Percentiles rank a stretch among this genome's conserved stretches.
phyloP scores from a whole-genome alignment of 2,888 invertebrate species.

The Pristionchus maxplancki region DNA sequence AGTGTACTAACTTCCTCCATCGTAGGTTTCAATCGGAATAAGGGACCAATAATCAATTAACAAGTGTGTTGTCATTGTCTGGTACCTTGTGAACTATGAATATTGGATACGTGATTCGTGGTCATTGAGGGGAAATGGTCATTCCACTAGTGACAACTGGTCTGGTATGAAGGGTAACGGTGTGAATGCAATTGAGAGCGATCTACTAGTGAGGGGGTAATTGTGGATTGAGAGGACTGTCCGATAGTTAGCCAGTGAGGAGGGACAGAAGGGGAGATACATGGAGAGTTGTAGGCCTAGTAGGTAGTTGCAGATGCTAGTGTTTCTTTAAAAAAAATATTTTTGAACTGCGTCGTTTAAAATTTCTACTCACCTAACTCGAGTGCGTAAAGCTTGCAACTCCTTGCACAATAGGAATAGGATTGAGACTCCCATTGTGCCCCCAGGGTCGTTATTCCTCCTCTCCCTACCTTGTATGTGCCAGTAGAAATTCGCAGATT shows the following conservation, averaged over 20 bases:
- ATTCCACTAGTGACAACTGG: constrained; percentile 12
- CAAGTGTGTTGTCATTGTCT: not conserved
- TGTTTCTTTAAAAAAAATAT: not conserved
- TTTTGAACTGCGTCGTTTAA: not conserved
- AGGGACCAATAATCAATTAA: constrained; percentile 4
- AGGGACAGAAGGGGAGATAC: not conserved
- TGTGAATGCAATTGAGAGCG: constrained; percentile 36
- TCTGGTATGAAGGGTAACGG: constrained; percentile 2
- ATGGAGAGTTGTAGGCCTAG: not conserved
- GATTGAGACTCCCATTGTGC: not conserved
- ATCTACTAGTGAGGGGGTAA: constrained; percentile 13
- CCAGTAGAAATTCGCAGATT: not conserved
- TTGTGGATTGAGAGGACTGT: constrained; percentile 38
- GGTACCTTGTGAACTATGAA: not conserved
- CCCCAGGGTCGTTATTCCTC: not conserved
- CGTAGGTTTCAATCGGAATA: not conserved
- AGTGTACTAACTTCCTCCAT: not conserved
- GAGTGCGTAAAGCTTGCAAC: not conserved
- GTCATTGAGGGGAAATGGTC: not conserved
- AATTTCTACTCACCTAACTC: not conserved
- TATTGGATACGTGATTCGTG: not conserved
- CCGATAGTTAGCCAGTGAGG: not conserved
- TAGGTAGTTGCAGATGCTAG: not conserved
- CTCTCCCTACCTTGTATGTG: not conserved
- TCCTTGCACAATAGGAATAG: not conserved